phyloP scores from a whole-genome alignment of 1,140 invertebrate species.

The Macrotrachela quadricornifera region DNA sequence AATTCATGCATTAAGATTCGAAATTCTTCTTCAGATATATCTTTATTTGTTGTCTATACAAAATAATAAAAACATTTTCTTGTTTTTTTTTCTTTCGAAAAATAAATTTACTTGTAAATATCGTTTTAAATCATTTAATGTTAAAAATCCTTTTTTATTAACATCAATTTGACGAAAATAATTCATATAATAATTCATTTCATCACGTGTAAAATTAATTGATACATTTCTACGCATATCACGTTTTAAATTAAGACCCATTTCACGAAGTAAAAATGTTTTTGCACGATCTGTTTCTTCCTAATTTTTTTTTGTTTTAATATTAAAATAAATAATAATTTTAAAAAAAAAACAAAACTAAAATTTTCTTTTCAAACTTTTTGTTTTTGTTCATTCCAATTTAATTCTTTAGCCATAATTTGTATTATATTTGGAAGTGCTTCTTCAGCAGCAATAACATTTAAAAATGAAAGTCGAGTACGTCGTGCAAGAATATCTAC shows the following conservation, averaged over 20 bases:
- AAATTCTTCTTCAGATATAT: background rate
- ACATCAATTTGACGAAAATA: too few species aligned
- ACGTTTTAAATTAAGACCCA: constrained; percentile 8
- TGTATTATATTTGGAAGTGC: constrained; percentile 69
- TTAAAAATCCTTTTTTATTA: too few species aligned
- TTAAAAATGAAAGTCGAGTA: constrained; percentile 75
- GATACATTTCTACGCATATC: constrained; percentile 7
- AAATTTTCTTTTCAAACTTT: constrained; percentile 13
- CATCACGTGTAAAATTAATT: background rate
- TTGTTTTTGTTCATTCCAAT: constrained; percentile 56
- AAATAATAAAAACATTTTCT: too few species aligned
- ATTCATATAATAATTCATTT: too few species aligned
- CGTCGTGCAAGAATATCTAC: constrained; percentile 86
- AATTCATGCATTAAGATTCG: background rate
- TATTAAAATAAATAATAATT: too few species aligned
- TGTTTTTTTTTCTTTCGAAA: too few species aligned
- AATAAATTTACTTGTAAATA: too few species aligned
- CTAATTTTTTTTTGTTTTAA: too few species aligned
- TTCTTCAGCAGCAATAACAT: constrained; percentile 78
- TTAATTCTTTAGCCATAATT: constrained; percentile 85
- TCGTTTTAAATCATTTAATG: too few species aligned
- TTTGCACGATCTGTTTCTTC: constrained; percentile 6
- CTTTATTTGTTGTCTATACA: too few species aligned
- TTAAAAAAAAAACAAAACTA: too few species aligned
- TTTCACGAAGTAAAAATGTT: constrained; percentile 3